Percentiles rank a stretch among this genome's conserved stretches.
phyloP scores from a whole-genome alignment of 2,888 invertebrate genomes.

The Torymus tubicola region DNA sequence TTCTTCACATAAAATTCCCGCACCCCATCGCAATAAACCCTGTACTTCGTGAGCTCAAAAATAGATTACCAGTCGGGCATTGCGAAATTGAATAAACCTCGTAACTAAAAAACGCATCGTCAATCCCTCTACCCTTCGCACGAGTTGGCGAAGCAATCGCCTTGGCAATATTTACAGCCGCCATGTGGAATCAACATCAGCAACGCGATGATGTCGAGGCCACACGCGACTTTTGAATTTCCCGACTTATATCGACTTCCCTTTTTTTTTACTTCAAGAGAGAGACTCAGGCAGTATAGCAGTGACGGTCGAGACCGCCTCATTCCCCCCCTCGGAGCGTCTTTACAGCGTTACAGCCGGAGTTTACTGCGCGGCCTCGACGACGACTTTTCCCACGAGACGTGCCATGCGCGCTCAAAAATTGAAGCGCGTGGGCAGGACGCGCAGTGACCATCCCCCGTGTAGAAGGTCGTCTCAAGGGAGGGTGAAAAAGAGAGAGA shows the following conservation, averaged over 20 bases:
- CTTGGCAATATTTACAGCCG: slow-evolving; percentile 10
- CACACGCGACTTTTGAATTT: neutral
- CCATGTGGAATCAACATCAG: slow-evolving; percentile 46
- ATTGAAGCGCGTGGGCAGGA: slow-evolving; percentile 69
- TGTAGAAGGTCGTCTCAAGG: neutral
- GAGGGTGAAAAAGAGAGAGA: neutral
- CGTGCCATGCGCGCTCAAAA: slow-evolving; percentile 68
- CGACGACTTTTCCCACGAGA: slow-evolving; percentile 64
- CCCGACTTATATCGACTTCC: slow-evolving; percentile 6
- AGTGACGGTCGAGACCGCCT: neutral
- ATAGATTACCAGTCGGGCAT: neutral
- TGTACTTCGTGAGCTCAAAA: too few species aligned
- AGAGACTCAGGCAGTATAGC: neutral
- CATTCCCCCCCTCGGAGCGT: neutral
- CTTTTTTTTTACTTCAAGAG: neutral
- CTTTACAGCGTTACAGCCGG: slow-evolving; percentile 29
- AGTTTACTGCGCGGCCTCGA: slow-evolving; percentile 29
- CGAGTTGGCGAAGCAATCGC: slow-evolving; percentile 21
- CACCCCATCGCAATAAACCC: too few species aligned
- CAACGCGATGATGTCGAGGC: slow-evolving; percentile 9
- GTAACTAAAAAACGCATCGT: neutral
- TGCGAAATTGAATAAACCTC: slow-evolving; percentile 31
- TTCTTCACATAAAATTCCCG: too few species aligned
- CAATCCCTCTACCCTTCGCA: neutral
- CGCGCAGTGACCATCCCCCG: slow-evolving; percentile 52